These are phyloP conservation scores for Microctenopoma lineatum DNA, from an alignment of 2,797 vertebrate genomes.

Conservation along the genomic window DNA sequence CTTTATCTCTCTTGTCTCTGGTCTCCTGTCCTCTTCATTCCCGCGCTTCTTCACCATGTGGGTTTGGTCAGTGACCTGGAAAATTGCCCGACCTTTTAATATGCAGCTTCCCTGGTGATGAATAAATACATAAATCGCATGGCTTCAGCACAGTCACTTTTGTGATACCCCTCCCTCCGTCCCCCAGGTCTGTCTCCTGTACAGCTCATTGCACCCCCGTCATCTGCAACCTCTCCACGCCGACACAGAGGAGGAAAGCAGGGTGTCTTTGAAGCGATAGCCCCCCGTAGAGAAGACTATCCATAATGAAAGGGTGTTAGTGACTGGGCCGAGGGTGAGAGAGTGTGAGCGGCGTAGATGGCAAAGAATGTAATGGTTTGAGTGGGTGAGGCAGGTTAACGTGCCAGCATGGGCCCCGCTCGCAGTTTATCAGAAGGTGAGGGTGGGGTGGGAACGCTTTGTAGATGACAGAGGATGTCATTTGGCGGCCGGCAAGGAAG, in stretches of 20 bases:
- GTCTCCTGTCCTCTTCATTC: conserved; percentile 43
- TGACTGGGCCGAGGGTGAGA: conserved; percentile 38
- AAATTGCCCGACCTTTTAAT: conserved; percentile 84
- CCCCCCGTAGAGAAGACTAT: conserved; percentile 56
- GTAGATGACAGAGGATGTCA: conserved; percentile 46
- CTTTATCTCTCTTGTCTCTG: conserved; percentile 32
- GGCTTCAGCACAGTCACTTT: conserved; percentile 65
- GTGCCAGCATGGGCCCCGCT: conserved; percentile 54
- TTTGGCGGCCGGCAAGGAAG: conserved; percentile 31
- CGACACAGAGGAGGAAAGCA: conserved; percentile 28
- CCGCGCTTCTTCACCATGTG: conserved; percentile 44
- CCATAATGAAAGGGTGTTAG: conserved; percentile 68
- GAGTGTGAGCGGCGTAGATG: conserved; percentile 38
- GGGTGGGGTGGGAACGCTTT: conserved; percentile 27
- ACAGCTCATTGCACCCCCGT: conserved; percentile 45
- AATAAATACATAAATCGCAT: conserved; percentile 85
- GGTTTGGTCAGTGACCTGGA: conserved; percentile 81
- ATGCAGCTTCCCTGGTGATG: conserved; percentile 71
- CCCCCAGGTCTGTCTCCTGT: conserved; percentile 8
- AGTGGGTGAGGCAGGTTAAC: conserved; percentile 60
- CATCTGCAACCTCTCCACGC: conserved; percentile 47
- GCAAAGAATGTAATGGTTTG: conserved; percentile 59
- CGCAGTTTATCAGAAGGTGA: conserved; percentile 50
- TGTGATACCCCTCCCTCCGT: conserved; percentile 41
- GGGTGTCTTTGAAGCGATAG: conserved; percentile 60